A percentile compares a stretch with the other conserved stretches of the same genome.
Conservation (phyloP, 2,797 vertebrate species). For the Acrocephalus scirpaceus region DNA sequence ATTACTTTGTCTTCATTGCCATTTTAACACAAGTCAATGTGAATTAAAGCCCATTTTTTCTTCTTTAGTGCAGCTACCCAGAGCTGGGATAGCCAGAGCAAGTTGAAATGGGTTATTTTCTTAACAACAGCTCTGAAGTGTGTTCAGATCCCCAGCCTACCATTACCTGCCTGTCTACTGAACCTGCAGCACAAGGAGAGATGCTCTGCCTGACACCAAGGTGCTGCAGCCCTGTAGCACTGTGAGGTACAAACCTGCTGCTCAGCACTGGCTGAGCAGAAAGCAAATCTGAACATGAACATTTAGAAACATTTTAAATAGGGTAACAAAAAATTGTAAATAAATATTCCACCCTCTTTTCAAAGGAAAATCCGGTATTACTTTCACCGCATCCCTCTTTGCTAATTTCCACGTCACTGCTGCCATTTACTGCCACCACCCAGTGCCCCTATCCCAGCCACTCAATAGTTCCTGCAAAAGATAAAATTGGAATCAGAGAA, state of each 20-base stretch:
- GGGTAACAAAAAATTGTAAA: neutral
- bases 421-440: neutral
- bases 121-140: neutral
- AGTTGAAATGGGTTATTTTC: neutral
- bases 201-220: neutral
- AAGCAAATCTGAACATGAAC: rapidly evolving
- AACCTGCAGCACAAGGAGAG: neutral
- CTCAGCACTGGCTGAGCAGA: neutral
- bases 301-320: neutral
- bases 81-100: neutral
- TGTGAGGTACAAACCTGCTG: rapidly evolving
- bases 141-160: neutral
- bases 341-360: neutral
- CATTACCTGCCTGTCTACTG: neutral
- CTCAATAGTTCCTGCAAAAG: neutral
- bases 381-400: neutral
- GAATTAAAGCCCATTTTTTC: neutral
- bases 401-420: rapidly evolving
- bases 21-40: neutral
- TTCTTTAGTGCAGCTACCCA: neutral
- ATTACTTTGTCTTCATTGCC: neutral
- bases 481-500: neutral
- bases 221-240: neutral
- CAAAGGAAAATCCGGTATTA: neutral
- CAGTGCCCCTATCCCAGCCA: neutral